Evolutionary conservation across 1,140 invertebrate genomes (phyloP).

Genomic region (Leptonema lineaticorne): DNA sequence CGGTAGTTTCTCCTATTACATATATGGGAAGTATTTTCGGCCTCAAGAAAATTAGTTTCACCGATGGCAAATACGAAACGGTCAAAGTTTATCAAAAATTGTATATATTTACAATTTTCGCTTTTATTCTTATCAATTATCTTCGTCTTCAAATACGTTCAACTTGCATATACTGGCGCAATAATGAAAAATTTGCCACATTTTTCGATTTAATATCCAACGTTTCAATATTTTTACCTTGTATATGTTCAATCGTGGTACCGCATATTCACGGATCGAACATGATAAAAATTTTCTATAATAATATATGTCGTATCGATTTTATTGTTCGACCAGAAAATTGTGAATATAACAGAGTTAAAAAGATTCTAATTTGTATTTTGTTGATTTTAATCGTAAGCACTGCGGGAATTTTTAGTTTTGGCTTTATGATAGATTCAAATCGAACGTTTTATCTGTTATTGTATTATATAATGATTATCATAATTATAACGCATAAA

Average conservation of each 20-base stretch:
- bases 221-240: background rate
- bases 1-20: too few species aligned
- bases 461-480: background rate
- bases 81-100: background rate
- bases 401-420: too few species aligned
- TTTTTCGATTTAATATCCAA: background rate
- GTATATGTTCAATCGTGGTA: background rate
- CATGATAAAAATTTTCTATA: conserved; percentile 9
- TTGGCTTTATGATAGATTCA: too few species aligned
- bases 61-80: background rate
- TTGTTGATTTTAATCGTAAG: too few species aligned
- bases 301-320: conserved; percentile 7
- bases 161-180: background rate
- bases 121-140: background rate
- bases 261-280: background rate
- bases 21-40: too few species aligned
- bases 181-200: background rate
- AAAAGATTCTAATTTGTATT: too few species aligned
- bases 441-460: too few species aligned
- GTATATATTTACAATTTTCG: background rate
- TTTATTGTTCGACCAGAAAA: background rate
- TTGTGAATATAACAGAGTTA: too few species aligned
- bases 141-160: background rate
- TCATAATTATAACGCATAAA: background rate
- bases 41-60: conserved; percentile 10